Evolutionary conservation across 2,797 vertebrate genomes (phyloP).

Genomic region (Gephyroberyx darwinii): DNA sequence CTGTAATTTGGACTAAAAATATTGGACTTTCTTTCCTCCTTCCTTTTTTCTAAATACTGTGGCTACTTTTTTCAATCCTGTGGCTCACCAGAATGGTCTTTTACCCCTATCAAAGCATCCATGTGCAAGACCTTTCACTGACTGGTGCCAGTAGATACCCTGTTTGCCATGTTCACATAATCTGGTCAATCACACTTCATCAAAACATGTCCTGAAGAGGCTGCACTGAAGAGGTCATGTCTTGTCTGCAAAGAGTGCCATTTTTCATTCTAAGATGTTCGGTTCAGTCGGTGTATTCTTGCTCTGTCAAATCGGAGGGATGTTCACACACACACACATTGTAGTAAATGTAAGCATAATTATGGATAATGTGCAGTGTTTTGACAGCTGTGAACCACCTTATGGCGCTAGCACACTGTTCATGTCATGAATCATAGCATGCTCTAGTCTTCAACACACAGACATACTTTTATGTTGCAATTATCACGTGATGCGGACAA

Average conservation of each 20-base stretch:
- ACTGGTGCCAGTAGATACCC: constrained; percentile 72
- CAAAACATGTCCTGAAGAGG: constrained; percentile 20
- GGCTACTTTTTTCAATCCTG: constrained; percentile 80
- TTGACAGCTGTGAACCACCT: constrained; percentile 46
- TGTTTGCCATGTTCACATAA: constrained; percentile 52
- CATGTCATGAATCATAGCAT: constrained; percentile 60
- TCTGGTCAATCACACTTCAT: constrained; percentile 29
- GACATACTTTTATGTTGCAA: constrained; percentile 57
- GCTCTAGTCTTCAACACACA: constrained; percentile 50
- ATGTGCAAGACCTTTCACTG: constrained; percentile 80
- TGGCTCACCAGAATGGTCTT: constrained; percentile 84
- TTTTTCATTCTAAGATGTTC: constrained; percentile 6
- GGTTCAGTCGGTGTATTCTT: constrained; percentile 24
- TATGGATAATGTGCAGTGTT: constrained; percentile 45
- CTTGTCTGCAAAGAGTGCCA: constrained; percentile 30
- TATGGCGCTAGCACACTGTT: constrained; percentile 5
- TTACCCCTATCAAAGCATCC: constrained; percentile 81
- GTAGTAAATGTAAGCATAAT: constrained; percentile 38
- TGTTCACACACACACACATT: constrained; percentile 62
- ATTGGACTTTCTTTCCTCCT: constrained; percentile 87
- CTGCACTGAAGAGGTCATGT: constrained; percentile 30
- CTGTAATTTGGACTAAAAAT: constrained; percentile 91
- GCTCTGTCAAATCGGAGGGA: constrained; percentile 17
- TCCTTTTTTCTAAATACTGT: constrained; percentile 82
- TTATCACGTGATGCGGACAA: constrained; percentile 48